Evolutionary conservation across 2,113 vertebrate species (phyloP).

Genomic region (Ptyas mucosa): DNA sequence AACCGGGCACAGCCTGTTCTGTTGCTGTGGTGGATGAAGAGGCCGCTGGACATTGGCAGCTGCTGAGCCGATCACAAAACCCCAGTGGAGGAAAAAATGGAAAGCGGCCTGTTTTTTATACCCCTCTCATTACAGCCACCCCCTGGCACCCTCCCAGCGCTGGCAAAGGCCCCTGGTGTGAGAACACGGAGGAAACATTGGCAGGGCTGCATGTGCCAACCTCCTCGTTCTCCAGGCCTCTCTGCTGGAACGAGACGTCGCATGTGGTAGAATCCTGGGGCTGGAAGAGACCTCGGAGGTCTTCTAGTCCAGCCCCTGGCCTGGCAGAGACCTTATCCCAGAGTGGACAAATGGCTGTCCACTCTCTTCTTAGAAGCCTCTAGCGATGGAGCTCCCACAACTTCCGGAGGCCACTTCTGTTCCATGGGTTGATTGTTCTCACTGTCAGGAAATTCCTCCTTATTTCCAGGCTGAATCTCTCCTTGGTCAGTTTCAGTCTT

Average conservation of each 20-base stretch:
- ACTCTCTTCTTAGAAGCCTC: neutral
- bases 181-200: neutral
- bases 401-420: no score
- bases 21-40: neutral
- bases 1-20: neutral
- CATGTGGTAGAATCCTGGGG: neutral
- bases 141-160: neutral
- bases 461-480: no score
- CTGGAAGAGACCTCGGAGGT: neutral
- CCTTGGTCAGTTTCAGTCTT: no score
- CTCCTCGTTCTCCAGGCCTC: neutral
- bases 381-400: no score
- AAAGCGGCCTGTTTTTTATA: neutral
- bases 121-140: neutral
- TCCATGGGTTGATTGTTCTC: no score
- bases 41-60: neutral
- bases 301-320: neutral
- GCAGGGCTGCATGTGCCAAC: neutral
- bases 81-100: neutral
- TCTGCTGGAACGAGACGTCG: neutral
- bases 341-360: neutral
- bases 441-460: no score
- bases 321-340: neutral
- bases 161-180: neutral
- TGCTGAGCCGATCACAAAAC: neutral